These are phyloP conservation scores for Pseudorhombus dupliciocellatus DNA, from an alignment of 2,113 vertebrate species.

Conservation along the genomic window DNA sequence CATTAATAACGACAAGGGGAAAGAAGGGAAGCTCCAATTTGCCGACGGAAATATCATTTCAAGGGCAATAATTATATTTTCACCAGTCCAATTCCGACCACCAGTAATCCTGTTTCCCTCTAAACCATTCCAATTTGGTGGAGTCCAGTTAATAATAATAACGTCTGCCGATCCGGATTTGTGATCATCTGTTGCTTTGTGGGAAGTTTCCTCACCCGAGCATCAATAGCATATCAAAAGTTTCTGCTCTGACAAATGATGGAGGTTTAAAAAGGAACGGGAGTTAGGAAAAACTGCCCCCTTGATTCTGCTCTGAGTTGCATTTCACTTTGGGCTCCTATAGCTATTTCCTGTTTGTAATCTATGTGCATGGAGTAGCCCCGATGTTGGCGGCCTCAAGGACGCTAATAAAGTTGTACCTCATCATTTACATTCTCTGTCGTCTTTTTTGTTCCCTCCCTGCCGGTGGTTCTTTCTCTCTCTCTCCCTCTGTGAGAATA, in stretches of 20 bases:
- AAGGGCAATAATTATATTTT: constrained; percentile 66
- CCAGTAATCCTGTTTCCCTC: constrained; percentile 53
- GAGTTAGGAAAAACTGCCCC: background rate
- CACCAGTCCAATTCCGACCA: constrained; percentile 56
- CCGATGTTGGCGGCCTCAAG: constrained; percentile 43
- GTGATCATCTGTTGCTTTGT: constrained; percentile 27
- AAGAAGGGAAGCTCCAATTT: constrained; percentile 14
- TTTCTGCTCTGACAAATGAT: constrained; percentile 5
- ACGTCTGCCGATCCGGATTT: constrained; percentile 31
- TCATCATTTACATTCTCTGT: constrained; percentile 65
- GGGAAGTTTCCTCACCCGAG: constrained; percentile 27
- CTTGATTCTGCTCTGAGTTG: background rate
- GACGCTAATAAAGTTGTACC: constrained; percentile 68
- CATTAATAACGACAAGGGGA: constrained; percentile 18
- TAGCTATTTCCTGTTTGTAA: constrained; percentile 12
- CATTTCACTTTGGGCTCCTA: background rate
- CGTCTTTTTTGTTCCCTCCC: constrained; percentile 46
- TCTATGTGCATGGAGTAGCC: constrained; percentile 3
- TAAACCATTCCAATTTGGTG: constrained; percentile 45
- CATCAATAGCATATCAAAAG: constrained; percentile 28
- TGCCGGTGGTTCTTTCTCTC: constrained; percentile 44
- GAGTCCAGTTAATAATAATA: constrained; percentile 56
- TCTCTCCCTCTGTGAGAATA: constrained; percentile 62
- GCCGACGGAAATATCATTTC: constrained; percentile 45
- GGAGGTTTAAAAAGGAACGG: background rate